Base-by-base conservation (phyloP, 37 sponge, comb jelly and placozoan genomes). In the Agelas oroides region DNA sequence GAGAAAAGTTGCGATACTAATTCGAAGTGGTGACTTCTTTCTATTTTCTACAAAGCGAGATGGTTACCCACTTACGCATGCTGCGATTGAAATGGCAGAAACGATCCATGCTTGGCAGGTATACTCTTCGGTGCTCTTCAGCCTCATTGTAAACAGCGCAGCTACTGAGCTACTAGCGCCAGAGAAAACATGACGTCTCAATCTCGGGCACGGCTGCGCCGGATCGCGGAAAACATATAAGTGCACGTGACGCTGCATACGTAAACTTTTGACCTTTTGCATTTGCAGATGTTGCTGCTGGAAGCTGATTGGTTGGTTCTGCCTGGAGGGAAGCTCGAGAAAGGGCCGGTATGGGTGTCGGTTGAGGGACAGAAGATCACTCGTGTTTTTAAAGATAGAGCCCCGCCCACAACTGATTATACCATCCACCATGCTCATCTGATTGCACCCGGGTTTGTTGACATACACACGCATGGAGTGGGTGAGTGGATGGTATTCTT, bases 391-490 rank as follows among this genome's bases (percentile, higher is more conserved):
- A 46, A 46, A 8, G 13, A 23, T 0, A 13, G 2, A 41, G 3
- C 38, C 28, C 18, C 52, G 20, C 23, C 62, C 33, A 34, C 58
- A 20, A 53, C 52, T 24, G 73, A 53, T 25, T 14, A 72, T 11
- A 30, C 68, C 23, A 14, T 27, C 31, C 15, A 27, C n/a, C 65
- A 84, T 40, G 75, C 83, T 23, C 62, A 75, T 59, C 70, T 82
- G 24, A 19, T 88, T 16, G 14, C 63, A 30, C 89, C 89, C 0
- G 83, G 83, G 17, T 88, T 82, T 37, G 71, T 88, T 6, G 89
- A 88, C 61, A 75, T 74, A 13, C 83, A 88, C 61, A 88, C 82
- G 27, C 83, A 88, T 41, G 83, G 89, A 46, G 24, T 88, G 12
- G 83, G 83, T 77, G 65, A 63, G 78, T 12, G 55, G 55, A 11